Percentiles rank a stretch among this genome's conserved stretches.
phyloP scores from a whole-genome alignment of 2,888 invertebrate species.

The Troglohyphantes excavatus region DNA sequence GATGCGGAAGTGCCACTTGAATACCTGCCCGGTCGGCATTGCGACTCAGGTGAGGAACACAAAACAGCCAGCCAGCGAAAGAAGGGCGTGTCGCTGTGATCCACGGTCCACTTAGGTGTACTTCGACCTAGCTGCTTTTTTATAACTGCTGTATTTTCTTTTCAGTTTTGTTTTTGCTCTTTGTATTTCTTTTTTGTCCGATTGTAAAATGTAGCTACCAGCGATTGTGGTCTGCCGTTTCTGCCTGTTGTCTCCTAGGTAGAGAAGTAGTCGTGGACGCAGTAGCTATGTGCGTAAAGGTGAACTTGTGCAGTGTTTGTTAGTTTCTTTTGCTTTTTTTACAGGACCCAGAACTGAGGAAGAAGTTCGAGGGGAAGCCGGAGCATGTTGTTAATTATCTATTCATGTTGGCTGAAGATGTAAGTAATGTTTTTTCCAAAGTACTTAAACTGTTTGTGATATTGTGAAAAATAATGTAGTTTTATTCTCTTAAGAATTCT shows the following conservation, averaged over 20 bases:
- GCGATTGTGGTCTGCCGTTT: neutral
- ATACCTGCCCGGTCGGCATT: slow-evolving; percentile 99
- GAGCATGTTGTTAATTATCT: slow-evolving; percentile 98
- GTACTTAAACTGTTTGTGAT: too few relatives aligned
- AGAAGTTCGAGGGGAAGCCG: slow-evolving; percentile 98
- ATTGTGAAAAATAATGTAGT: too few relatives aligned
- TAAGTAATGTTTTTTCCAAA: slow-evolving; percentile 83
- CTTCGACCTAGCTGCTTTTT: slow-evolving; percentile 65
- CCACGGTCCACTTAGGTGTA: slow-evolving; percentile 41
- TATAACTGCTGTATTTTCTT: slow-evolving; percentile 61
- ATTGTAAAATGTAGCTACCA: slow-evolving; percentile 50
- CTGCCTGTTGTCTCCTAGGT: slow-evolving; percentile 17
- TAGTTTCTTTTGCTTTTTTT: slow-evolving; percentile 70
- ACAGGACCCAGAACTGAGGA: slow-evolving; percentile 93
- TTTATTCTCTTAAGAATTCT: too few relatives aligned
- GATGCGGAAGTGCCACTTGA: slow-evolving; percentile 99
- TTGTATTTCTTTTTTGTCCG: slow-evolving; percentile 18
- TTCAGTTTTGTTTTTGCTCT: slow-evolving; percentile 61
- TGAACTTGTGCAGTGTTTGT: slow-evolving; percentile 30
- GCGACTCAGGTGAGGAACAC: slow-evolving; percentile 90
- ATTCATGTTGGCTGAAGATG: slow-evolving; percentile 99
- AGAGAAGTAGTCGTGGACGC: slow-evolving; percentile 44
- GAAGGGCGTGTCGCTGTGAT: slow-evolving; percentile 23
- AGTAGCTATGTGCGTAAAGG: slow-evolving; percentile 1
- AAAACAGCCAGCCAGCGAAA: slow-evolving; percentile 23